These are phyloP conservation scores for Amblyjoppa fuscipennis DNA, from an alignment of 2,888 invertebrate species.

Conservation along the genomic window DNA sequence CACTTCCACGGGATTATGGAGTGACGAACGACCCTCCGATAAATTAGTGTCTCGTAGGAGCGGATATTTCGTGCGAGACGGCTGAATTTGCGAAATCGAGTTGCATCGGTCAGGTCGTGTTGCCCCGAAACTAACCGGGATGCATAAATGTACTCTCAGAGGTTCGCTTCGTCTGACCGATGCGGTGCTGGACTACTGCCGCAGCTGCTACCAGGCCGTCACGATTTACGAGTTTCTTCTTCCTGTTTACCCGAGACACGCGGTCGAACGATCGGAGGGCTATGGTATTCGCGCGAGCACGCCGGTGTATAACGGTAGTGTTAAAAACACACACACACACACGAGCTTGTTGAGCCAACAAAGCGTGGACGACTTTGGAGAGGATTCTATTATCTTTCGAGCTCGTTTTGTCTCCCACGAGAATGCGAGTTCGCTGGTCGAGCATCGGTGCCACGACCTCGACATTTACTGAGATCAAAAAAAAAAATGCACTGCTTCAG, in stretches of 20 bases:
- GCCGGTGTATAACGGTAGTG: not conserved
- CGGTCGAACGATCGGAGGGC: conserved; percentile 26
- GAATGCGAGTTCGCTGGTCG: conserved; percentile 18
- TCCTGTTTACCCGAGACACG: conserved; percentile 64
- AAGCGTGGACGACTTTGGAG: conserved; percentile 3
- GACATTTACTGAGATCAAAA: not conserved
- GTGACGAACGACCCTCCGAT: not conserved
- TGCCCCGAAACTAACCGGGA: conserved; percentile 15
- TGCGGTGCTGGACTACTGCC: conserved; percentile 12
- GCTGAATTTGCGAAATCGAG: conserved; percentile 26
- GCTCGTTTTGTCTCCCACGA: conserved; percentile 2
- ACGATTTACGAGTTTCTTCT: conserved; percentile 67
- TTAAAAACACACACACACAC: conserved; percentile 18
- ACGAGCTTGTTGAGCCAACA: not conserved
- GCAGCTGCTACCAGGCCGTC: conserved; percentile 39
- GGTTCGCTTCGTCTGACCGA: conserved; percentile 27
- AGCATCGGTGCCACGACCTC: conserved; percentile 1
- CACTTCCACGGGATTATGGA: not conserved
- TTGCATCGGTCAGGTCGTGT: conserved; percentile 5
- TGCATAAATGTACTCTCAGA: conserved; percentile 16
- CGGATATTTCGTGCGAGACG: conserved; percentile 19
- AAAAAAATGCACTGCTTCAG: conserved; percentile 5
- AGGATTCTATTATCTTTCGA: conserved; percentile 27
- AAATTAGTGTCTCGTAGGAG: conserved; percentile 7
- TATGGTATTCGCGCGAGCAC: conserved; percentile 5